phyloP scores from a whole-genome alignment of 92 coral and sea anemone genomes.

The Pocillopora meandrina region DNA sequence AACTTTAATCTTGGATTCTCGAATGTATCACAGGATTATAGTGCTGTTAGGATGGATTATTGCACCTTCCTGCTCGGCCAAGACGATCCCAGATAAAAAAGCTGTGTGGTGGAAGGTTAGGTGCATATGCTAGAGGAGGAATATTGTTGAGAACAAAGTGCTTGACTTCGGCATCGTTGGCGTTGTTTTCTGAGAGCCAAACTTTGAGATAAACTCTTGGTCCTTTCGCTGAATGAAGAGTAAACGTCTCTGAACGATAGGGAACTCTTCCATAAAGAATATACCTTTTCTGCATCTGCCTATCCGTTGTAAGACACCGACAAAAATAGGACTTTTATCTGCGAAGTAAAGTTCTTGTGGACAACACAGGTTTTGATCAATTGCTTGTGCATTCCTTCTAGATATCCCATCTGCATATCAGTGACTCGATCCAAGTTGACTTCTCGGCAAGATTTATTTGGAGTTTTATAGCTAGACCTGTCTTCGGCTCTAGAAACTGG shows the following conservation, averaged over 20 bases:
- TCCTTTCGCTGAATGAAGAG: slow-evolving; percentile 10
- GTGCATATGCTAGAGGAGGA: slow-evolving; percentile 2
- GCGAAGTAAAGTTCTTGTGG: background rate
- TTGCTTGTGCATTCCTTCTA: background rate
- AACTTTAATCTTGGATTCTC: slow-evolving; percentile 9
- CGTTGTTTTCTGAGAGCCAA: too few species aligned
- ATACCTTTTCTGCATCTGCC: slow-evolving; percentile 1
- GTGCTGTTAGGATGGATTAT: slow-evolving; percentile 13
- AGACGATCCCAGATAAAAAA: slow-evolving; percentile 14
- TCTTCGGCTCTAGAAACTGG: background rate
- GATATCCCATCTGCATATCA: slow-evolving; percentile 16
- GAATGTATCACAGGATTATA: slow-evolving; percentile 7
- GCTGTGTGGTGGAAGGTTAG: slow-evolving; percentile 8
- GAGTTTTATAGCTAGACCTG: background rate
- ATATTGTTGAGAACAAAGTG: slow-evolving; percentile 10
- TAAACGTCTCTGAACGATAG: background rate
- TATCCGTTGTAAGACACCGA: background rate
- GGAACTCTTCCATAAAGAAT: slow-evolving; percentile 4
- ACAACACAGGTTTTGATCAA: background rate
- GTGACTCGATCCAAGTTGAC: background rate
- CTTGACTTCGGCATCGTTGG: background rate
- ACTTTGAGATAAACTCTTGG: slow-evolving; percentile 1
- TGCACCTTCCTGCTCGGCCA: slow-evolving; percentile 13
- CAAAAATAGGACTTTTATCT: background rate
- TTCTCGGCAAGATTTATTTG: background rate